A percentile compares a stretch with the other conserved stretches of the same genome.
phyloP scores from a whole-genome alignment of 2,888 invertebrate species.

The Calliphora vomitoria region DNA sequence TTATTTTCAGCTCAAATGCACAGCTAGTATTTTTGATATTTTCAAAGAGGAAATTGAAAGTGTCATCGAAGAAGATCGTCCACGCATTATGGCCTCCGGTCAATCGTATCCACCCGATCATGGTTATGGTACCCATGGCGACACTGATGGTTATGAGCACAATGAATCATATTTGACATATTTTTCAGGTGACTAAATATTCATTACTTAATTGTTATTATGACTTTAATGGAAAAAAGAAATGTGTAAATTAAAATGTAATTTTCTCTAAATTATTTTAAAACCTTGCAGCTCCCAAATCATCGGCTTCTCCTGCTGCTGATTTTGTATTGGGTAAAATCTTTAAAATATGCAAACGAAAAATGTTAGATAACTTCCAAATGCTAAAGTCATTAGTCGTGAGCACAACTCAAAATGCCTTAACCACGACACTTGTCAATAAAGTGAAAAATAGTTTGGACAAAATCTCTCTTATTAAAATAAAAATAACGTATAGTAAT shows the following conservation, averaged over 20 bases:
- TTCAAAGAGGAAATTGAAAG: constrained; percentile 84
- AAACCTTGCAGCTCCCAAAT: constrained; percentile 62
- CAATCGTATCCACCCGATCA: constrained; percentile 83
- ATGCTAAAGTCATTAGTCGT: not conserved
- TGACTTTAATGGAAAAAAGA: not conserved
- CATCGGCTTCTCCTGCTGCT: constrained; percentile 47
- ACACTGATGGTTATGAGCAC: constrained; percentile 81
- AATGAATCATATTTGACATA: constrained; percentile 84
- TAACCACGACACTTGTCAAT: constrained; percentile 36
- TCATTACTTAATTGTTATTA: not conserved
- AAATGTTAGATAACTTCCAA: constrained; percentile 11
- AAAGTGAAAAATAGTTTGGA: constrained; percentile 46
- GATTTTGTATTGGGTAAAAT: constrained; percentile 28
- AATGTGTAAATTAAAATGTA: not conserved
- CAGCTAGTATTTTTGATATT: constrained; percentile 83
- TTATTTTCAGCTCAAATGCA: constrained; percentile 82
- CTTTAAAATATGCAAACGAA: constrained; percentile 22
- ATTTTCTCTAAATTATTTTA: too few species aligned
- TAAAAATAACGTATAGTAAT: constrained; percentile 40
- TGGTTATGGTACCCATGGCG: constrained; percentile 82
- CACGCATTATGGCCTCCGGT: constrained; percentile 84
- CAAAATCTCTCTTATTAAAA: constrained; percentile 49
- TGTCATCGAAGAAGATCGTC: constrained; percentile 84
- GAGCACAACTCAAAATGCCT: constrained; percentile 20
- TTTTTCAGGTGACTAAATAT: constrained; percentile 80